Conservation (phyloP, 64 coral and sea anemone species). For the Cladopsammia gracilis region DNA sequence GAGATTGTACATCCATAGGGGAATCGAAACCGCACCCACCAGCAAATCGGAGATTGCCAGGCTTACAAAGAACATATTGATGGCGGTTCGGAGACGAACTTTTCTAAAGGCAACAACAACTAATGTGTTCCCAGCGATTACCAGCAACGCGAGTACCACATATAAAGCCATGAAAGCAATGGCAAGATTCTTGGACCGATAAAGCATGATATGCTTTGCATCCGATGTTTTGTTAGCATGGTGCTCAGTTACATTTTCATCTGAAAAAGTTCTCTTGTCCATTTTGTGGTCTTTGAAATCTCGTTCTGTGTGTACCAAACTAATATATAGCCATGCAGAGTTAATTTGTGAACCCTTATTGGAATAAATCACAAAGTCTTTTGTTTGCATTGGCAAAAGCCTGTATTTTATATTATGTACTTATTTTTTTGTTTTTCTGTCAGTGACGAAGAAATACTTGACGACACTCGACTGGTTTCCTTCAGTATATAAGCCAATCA, state of each 20-base stretch:
- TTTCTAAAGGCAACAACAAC: slow-evolving; percentile 51
- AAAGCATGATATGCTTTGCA: neutral
- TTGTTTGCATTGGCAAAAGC: neutral
- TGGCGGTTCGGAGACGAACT: slow-evolving; percentile 13
- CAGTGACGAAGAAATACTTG: neutral
- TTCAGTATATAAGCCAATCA: neutral
- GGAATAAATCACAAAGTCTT: neutral
- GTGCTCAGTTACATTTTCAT: neutral
- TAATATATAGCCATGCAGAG: neutral
- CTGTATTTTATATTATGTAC: neutral
- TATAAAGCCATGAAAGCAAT: slow-evolving; percentile 30
- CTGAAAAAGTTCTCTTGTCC: neutral
- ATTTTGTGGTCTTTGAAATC: neutral
- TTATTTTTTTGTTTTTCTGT: neutral
- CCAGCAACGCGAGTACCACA: slow-evolving; percentile 34
- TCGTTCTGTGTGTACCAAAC: neutral
- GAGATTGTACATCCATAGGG: slow-evolving; percentile 48
- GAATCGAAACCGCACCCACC: slow-evolving; percentile 58
- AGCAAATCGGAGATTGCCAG: slow-evolving; percentile 56
- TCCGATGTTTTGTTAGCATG: neutral
- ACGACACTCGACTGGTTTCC: neutral
- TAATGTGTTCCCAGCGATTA: slow-evolving; percentile 54
- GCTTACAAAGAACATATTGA: slow-evolving; percentile 70
- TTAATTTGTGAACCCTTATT: neutral
- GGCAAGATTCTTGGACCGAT: slow-evolving; percentile 19